These are phyloP conservation scores for Eulithis testata DNA, from an alignment of 2,888 invertebrate genomes.

Conservation along the genomic window DNA sequence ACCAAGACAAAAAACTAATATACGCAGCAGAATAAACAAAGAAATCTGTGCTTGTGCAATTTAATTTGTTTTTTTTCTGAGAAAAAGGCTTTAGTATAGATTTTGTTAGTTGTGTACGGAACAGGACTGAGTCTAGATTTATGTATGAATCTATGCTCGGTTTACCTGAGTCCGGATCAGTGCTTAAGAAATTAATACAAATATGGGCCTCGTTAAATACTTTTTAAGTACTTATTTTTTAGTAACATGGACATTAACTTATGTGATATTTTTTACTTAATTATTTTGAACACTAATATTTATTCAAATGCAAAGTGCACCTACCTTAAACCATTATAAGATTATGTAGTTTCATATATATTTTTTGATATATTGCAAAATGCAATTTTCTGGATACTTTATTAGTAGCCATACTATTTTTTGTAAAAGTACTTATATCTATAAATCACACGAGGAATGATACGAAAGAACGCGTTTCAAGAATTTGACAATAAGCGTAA, in stretches of 20 bases:
- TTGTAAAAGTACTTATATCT: not conserved
- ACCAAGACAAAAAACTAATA: too few species aligned
- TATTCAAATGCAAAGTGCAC: constrained; percentile 8
- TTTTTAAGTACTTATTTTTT: constrained; percentile 2
- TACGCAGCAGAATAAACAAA: too few species aligned
- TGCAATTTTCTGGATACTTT: not conserved
- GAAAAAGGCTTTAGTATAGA: too few species aligned
- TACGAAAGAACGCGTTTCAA: not conserved
- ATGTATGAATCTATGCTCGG: too few species aligned
- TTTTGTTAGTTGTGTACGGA: too few species aligned
- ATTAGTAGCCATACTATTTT: not conserved
- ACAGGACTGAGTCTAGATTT: too few species aligned
- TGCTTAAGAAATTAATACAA: not conserved
- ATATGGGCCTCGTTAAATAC: not conserved
- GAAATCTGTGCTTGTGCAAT: too few species aligned
- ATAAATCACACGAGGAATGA: not conserved
- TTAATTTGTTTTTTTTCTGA: too few species aligned
- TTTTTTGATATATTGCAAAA: constrained; percentile 1
- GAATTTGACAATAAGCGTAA: too few species aligned
- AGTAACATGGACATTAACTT: constrained; percentile 4
- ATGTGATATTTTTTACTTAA: not conserved
- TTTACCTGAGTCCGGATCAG: too few species aligned
- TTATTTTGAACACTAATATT: constrained; percentile 9
- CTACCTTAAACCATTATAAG: constrained; percentile 3
- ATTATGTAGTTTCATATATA: constrained; percentile 6